Base-by-base conservation (phyloP, 2,113 vertebrate species). In the Emydura subglobosa region DNA sequence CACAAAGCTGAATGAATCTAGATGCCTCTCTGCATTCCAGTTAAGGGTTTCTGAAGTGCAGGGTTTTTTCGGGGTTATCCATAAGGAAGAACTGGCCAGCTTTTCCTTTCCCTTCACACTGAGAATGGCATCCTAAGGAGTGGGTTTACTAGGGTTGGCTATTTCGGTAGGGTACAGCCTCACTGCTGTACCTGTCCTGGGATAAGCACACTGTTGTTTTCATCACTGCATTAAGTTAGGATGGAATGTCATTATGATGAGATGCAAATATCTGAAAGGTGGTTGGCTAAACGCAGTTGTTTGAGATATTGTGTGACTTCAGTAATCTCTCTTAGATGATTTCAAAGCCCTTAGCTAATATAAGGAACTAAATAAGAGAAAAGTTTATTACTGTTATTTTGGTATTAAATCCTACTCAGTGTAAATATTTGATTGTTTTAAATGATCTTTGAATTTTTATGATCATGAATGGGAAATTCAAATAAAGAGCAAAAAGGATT, bases 111-210 rank as follows among this genome's bases (percentile, higher is more conserved):
- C 11, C n/a, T 74, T 16, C 14, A 79, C 31, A 22, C 19, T 39
- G 34, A 22, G n/a, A 72, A 39, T 9, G 17, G 9, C 19, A 42
- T 39, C n/a, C n/a, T 91, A 51, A 0, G 0, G 10, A 3, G 19
- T 21, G 76, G 16, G 2, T 78, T 3, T 88, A 7, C 54, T 55
- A 82, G 49, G 22, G 87, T 9, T 10, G 49, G 4, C 17, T 22
- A 42, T 72, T 72, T 72, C 9, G n/a, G 47, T 79, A 85, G 16
- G 49, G 53, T 49, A 14, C 11, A 83, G 17, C 72, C 25, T 68
- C 87, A 25, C 10, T 44, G 24, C 86, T 72, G 34, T 72, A 17
- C 7, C 6, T 39, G 7, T 72, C 34, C 16, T 17, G 8, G 9
- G 8, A 39, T 72, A 72, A 72, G 19, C n/a, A n/a, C n/a, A 61